Evolutionary conservation across 2,797 vertebrate genomes (phyloP), one percentile per base, ranked within the genome.

Genomic region (Ispidina picta): DNA sequence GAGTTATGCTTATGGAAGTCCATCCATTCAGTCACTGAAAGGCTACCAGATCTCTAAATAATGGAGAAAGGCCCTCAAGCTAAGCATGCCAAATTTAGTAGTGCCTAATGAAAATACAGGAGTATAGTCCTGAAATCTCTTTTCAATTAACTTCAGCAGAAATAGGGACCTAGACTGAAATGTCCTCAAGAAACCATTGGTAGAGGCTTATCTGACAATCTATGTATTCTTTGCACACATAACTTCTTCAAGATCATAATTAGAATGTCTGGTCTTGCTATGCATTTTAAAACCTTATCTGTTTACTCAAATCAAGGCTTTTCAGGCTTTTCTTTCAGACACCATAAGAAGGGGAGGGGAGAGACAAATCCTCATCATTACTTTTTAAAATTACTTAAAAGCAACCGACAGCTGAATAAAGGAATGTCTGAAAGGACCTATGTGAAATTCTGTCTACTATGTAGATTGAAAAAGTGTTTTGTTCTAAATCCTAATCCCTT

Each of bases 401-500:
- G 13, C 21, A 2, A 73, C 43, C 2, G 25, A 93, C 76, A 89
- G 80, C 37, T 89, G 84, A 92, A 86, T 87, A 93, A 92, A 86
- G 29, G 23, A 87, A 82, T 6, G 56, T 83, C 86, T 94, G 66
- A 46, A 94, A 95, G 68, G 59, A 89, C 70, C 52, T 63, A 43
- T 87, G 55, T 69, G 12, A 63, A 92, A 65, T 54, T 85, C 83
- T 95, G 72, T 63, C 80, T 91, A 73, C 49, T 70, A 94, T 96
- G 81, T 59, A 96, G 91, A 96, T 96, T 96, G 89, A 95, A 96
- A 92, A 94, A 92, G 29, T 92, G 87, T 94, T 96, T 94, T 94
- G 49, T 82, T 92, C 59, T 94, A 95, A 96, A 96, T 93, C 94
- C 88, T 95, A 96, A 96, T 96, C 95, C 95, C 76, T 83, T 95